A percentile compares a stretch with the other conserved stretches of the same genome.
Evolutionary conservation across 2,888 invertebrate species (phyloP).

Genomic region (Caradrina kadenii): DNA sequence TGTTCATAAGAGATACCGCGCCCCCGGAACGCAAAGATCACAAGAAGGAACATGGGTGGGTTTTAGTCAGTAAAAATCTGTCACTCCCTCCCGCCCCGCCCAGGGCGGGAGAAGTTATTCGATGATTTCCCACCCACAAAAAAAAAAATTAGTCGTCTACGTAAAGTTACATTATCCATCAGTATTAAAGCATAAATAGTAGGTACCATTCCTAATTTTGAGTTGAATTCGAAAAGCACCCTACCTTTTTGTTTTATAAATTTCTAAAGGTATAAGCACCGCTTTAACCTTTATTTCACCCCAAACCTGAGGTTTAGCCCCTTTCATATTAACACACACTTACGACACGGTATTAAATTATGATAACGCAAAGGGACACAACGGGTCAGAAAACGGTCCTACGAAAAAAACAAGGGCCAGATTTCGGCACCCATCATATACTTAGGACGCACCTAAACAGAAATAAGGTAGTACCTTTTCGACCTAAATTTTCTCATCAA

Average conservation of each 20-base stretch:
- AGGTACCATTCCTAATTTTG: neutral
- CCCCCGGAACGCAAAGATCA: too few relatives aligned
- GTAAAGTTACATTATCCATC: neutral
- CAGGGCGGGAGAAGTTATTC: too few relatives aligned
- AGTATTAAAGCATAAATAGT: neutral
- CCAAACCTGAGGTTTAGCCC: constrained; percentile 17
- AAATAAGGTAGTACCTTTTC: neutral
- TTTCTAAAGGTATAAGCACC: neutral
- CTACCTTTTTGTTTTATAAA: neutral
- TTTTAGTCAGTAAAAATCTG: too few relatives aligned
- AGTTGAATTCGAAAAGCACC: neutral
- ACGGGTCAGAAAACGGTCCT: neutral
- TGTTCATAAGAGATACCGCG: too few relatives aligned
- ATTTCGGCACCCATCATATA: neutral
- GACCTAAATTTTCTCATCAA: constrained; percentile 3
- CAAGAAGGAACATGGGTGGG: too few relatives aligned
- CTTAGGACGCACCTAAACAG: neutral
- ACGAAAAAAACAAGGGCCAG: constrained; percentile 15
- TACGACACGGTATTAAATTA: constrained; percentile 14
- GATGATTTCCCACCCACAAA: too few relatives aligned
- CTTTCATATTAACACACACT: constrained; percentile 26
- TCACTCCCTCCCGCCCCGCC: too few relatives aligned
- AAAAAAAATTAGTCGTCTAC: neutral
- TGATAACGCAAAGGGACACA: constrained; percentile 18
- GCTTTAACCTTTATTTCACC: neutral